A percentile compares a stretch with the other conserved stretches of the same genome.
Conservation (phyloP, 2,888 invertebrate genomes). For the Proisotoma minuta region DNA sequence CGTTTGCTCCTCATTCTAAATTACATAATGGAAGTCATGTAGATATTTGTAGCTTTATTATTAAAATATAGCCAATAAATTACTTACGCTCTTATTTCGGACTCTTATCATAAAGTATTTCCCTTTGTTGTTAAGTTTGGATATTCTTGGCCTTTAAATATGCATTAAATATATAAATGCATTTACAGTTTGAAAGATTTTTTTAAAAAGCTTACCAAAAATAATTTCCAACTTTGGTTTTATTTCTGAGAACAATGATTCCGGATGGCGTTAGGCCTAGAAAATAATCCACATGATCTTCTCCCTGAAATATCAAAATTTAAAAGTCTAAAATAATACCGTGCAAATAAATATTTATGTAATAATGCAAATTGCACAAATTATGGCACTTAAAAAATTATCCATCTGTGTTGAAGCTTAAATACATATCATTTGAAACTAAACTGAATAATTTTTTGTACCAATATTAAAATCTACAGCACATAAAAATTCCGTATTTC, state of each 20-base stretch:
- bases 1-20: conserved; percentile 86
- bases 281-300: conserved; percentile 94
- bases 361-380: no score
- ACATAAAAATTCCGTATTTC: no score
- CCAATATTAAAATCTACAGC: no score
- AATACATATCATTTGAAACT: no score
- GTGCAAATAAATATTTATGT: no score
- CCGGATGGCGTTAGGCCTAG: conserved; percentile 93
- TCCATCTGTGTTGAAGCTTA: no score
- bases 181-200: neutral
- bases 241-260: conserved; percentile 87
- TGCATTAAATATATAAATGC: neutral
- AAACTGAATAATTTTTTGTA: no score
- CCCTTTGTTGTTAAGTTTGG: conserved; percentile 93
- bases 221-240: conserved; percentile 94
- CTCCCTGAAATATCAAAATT: conserved; percentile 74
- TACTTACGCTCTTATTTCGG: conserved; percentile 88
- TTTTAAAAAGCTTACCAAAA: conserved; percentile 66
- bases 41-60: neutral
- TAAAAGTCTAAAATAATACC: no score
- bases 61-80: neutral
- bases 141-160: conserved; percentile 71
- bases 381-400: no score
- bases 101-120: conserved; percentile 94
- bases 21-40: conserved; percentile 14